phyloP scores from a whole-genome alignment of 2,888 invertebrate genomes.

The Axea sp. region DNA sequence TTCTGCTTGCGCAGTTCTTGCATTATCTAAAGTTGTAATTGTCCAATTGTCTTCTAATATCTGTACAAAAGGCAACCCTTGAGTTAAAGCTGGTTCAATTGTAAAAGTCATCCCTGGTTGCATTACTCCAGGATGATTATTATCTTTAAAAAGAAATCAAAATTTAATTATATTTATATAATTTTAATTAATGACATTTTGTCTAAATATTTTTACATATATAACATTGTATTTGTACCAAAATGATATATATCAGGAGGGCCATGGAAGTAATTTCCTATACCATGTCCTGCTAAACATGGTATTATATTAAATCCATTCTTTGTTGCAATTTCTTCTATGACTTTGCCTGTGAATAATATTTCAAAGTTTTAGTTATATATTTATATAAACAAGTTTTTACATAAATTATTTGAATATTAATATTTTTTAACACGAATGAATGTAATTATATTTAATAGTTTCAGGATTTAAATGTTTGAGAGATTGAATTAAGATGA shows the following conservation, averaged over 20 bases:
- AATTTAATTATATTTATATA: neutral
- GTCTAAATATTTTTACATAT: too few species aligned
- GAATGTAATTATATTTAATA: conserved; percentile 1
- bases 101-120: conserved; percentile 95
- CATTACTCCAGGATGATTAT: conserved; percentile 84
- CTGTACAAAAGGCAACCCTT: conserved; percentile 85
- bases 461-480: too few species aligned
- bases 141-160: conserved; percentile 29
- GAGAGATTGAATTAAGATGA: too few species aligned
- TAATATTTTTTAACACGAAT: neutral
- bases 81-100: conserved; percentile 92
- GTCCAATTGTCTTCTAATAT: conserved; percentile 96
- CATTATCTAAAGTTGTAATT: conserved; percentile 88
- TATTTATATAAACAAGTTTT: too few species aligned
- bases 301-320: conserved; percentile 86
- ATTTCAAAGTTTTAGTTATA: too few species aligned
- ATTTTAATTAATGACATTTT: too few species aligned
- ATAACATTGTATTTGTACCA: conserved; percentile 82
- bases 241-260: conserved; percentile 94
- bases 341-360: conserved; percentile 81
- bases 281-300: conserved; percentile 94
- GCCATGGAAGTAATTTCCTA: conserved; percentile 95
- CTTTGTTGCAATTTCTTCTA: conserved; percentile 83
- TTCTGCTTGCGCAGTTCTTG: conserved; percentile 93
- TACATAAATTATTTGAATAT: neutral